Percentiles rank a stretch among this genome's conserved stretches.
These are phyloP conservation scores for Syrphus vitripennis DNA, from an alignment of 2,888 invertebrate genomes.

Conservation along the genomic window DNA sequence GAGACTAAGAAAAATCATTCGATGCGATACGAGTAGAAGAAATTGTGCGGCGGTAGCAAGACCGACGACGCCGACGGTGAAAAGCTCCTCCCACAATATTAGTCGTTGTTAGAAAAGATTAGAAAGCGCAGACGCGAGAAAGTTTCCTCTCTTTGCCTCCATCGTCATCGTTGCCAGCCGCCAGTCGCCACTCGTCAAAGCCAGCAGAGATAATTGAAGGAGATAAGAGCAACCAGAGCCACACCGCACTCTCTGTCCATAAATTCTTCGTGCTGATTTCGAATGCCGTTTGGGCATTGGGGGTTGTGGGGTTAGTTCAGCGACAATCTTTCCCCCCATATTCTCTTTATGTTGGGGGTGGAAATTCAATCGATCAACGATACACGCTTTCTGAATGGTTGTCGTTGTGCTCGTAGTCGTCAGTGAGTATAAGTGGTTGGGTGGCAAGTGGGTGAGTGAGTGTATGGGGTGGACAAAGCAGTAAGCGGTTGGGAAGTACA, in stretches of 20 bases:
- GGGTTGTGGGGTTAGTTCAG: slow-evolving; percentile 41
- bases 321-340: slow-evolving; percentile 30
- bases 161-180: background rate
- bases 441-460: slow-evolving; percentile 27
- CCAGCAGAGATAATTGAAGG: slow-evolving; percentile 78
- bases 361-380: slow-evolving; percentile 70
- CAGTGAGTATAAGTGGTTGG: slow-evolving; percentile 12
- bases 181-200: slow-evolving; percentile 41
- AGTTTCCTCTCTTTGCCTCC: slow-evolving; percentile 16
- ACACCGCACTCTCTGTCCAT: slow-evolving; percentile 67
- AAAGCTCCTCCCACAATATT: slow-evolving; percentile 69
- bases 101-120: slow-evolving; percentile 49
- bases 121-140: slow-evolving; percentile 67
- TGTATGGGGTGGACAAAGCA: slow-evolving; percentile 9
- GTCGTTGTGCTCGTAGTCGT: slow-evolving; percentile 33
- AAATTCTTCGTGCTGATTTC: slow-evolving; percentile 31
- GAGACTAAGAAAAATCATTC: slow-evolving; percentile 39
- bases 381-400: slow-evolving; percentile 67
- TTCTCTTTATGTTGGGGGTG: slow-evolving; percentile 26
- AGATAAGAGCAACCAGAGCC: slow-evolving; percentile 78
- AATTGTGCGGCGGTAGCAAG: slow-evolving; percentile 44
- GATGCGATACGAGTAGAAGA: slow-evolving; percentile 26
- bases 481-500: slow-evolving; percentile 47
- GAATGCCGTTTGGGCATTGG: slow-evolving; percentile 11
- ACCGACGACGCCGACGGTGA: background rate